phyloP scores from a whole-genome alignment of 1,140 invertebrate species.

The Berghia stephanieae region DNA sequence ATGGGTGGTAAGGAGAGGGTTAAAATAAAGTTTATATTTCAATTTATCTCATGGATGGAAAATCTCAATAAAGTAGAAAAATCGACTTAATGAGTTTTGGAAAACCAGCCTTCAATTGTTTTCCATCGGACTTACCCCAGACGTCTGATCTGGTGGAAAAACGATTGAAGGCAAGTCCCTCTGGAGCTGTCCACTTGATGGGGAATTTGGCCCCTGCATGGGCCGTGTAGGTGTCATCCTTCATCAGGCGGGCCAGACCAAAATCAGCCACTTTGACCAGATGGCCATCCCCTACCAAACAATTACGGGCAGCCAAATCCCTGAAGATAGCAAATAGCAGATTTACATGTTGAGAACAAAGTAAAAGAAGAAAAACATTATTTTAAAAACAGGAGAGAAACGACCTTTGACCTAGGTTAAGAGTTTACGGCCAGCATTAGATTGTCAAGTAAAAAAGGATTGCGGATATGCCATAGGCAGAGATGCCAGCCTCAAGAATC shows the following conservation, averaged over 20 bases:
- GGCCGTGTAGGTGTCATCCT: slow-evolving; percentile 97
- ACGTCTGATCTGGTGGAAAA: slow-evolving; percentile 92
- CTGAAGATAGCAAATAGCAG: slow-evolving; percentile 68
- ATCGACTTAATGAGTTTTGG: too few relatives aligned
- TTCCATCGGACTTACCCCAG: slow-evolving; percentile 67
- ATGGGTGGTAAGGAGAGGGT: too few relatives aligned
- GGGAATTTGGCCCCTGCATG: slow-evolving; percentile 99
- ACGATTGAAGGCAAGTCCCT: slow-evolving; percentile 98
- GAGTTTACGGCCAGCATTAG: too few relatives aligned
- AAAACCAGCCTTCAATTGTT: background rate
- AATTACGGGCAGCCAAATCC: slow-evolving; percentile 97
- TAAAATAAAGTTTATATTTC: too few relatives aligned
- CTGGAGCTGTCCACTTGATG: slow-evolving; percentile 99
- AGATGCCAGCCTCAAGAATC: too few relatives aligned
- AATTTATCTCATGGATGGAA: too few relatives aligned
- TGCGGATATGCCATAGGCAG: too few relatives aligned
- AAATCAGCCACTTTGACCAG: slow-evolving; percentile 95
- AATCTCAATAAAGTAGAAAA: too few relatives aligned
- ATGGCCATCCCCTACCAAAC: slow-evolving; percentile 96
- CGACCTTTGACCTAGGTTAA: too few relatives aligned
- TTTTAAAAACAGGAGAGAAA: background rate
- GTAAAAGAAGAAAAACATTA: background rate
- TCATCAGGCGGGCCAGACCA: slow-evolving; percentile 95
- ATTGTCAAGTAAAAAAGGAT: too few relatives aligned
- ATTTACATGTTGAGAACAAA: background rate